phyloP scores from a whole-genome alignment of 2,888 invertebrate genomes.

The Craniophora ligustri region DNA sequence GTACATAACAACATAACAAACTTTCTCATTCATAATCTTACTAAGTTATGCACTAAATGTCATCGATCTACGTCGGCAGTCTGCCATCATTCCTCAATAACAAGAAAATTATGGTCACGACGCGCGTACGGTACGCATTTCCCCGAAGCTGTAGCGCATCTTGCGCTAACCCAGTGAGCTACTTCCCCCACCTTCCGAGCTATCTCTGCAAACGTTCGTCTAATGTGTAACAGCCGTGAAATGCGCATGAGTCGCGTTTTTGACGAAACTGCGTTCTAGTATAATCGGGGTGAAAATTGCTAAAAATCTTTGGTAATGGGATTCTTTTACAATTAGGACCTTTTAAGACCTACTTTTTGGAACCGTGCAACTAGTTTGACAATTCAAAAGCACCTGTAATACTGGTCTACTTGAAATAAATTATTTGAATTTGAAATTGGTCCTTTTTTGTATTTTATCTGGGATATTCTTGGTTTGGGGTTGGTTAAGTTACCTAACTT shows the following conservation, averaged over 20 bases:
- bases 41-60: slow-evolving; percentile 1
- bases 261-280: slow-evolving; percentile 44
- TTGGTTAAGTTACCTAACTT: too few species aligned
- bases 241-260: slow-evolving; percentile 62
- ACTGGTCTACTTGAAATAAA: too few species aligned
- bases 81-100: slow-evolving; percentile 7
- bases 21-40: background rate
- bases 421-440: too few species aligned
- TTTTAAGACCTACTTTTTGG: too few species aligned
- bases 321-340: too few species aligned
- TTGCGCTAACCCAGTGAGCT: slow-evolving; percentile 72
- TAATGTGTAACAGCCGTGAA: slow-evolving; percentile 67
- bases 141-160: slow-evolving; percentile 43
- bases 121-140: slow-evolving; percentile 52
- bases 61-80: slow-evolving; percentile 1
- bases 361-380: too few species aligned
- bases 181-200: slow-evolving; percentile 56
- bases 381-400: too few species aligned
- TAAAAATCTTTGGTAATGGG: slow-evolving; percentile 6
- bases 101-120: slow-evolving; percentile 41
- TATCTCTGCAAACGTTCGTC: slow-evolving; percentile 51
- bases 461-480: too few species aligned
- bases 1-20: background rate
- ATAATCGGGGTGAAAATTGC: slow-evolving; percentile 37
- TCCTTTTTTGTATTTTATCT: too few species aligned